Conservation (phyloP, 2,113 vertebrate genomes). For the Cephalopholis sonnerati region DNA sequence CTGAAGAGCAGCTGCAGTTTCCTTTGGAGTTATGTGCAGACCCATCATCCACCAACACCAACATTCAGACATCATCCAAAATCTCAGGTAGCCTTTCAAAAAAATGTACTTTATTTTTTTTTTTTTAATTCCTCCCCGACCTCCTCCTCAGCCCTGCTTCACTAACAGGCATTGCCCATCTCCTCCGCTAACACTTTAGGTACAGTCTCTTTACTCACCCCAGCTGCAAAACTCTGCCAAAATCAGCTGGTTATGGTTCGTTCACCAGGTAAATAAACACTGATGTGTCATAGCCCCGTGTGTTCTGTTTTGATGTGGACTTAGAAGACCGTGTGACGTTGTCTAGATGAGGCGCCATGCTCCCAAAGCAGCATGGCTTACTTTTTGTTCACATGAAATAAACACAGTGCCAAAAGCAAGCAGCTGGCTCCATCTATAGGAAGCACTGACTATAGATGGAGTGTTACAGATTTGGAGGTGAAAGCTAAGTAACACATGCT, state of each 20-base stretch:
- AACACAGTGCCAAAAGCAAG: background rate
- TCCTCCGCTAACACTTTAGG: conserved; percentile 71
- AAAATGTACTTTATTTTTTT: background rate
- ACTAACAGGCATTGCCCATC: conserved; percentile 62
- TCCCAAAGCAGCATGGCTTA: conserved; percentile 9
- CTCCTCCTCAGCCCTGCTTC: conserved; percentile 30
- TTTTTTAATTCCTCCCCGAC: background rate
- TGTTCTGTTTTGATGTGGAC: conserved; percentile 48
- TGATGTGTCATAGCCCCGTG: conserved; percentile 26
- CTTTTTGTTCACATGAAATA: background rate
- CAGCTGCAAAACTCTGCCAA: conserved; percentile 78
- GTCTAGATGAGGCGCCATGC: conserved; percentile 23
- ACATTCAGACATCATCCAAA: conserved; percentile 88
- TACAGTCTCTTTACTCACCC: conserved; percentile 79
- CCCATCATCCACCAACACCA: conserved; percentile 84
- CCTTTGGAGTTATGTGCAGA: conserved; percentile 93
- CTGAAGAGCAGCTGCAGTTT: conserved; percentile 97
- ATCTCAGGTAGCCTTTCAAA: conserved; percentile 84
- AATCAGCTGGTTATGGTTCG: conserved; percentile 78
- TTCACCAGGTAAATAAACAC: conserved; percentile 74
- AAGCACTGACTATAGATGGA: background rate
- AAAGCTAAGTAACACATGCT: conserved; percentile 1
- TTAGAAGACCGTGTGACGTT: conserved; percentile 49
- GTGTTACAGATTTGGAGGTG: background rate
- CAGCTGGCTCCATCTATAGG: background rate